These are phyloP conservation scores for Sarcophaga variegata DNA, from an alignment of 2,888 invertebrate species.

Conservation along the genomic window DNA sequence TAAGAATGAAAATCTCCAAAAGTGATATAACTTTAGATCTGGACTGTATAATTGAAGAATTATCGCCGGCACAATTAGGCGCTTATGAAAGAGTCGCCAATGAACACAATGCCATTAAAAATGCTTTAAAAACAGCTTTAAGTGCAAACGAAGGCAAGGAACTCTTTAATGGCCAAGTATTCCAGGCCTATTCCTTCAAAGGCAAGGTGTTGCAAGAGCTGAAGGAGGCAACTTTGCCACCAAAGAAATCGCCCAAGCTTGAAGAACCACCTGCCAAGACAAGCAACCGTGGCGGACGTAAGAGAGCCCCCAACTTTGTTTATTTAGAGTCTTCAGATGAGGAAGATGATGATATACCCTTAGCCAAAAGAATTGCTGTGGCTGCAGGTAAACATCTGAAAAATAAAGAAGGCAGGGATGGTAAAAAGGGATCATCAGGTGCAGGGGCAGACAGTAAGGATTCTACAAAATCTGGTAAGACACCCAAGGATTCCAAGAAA, in stretches of 20 bases:
- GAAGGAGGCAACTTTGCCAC: constrained; percentile 78
- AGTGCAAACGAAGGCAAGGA: constrained; percentile 84
- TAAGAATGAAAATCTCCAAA: constrained; percentile 76
- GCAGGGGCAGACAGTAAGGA: constrained; percentile 37
- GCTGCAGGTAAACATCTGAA: constrained; percentile 75
- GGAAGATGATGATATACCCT: constrained; percentile 81
- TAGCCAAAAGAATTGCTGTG: constrained; percentile 81
- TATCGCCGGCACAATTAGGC: constrained; percentile 86
- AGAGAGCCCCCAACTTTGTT: constrained; percentile 76
- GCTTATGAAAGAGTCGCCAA: constrained; percentile 85
- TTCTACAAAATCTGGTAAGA: constrained; percentile 37
- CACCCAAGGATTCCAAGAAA: constrained; percentile 56
- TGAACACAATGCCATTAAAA: constrained; percentile 86
- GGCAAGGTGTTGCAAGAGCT: constrained; percentile 81
- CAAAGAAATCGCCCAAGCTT: constrained; percentile 75
- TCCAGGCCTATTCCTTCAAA: constrained; percentile 85
- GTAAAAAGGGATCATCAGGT: constrained; percentile 28
- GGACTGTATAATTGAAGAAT: constrained; percentile 88
- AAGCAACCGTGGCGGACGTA: constrained; percentile 72
- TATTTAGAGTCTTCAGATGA: constrained; percentile 81
- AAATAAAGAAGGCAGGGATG: constrained; percentile 49
- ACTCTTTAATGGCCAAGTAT: constrained; percentile 86
- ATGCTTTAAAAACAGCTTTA: constrained; percentile 83
- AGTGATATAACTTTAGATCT: constrained; percentile 83
- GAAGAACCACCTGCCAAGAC: constrained; percentile 70